phyloP scores from a whole-genome alignment of 2,113 vertebrate species.

The Rhinolophus ferrumequinum region DNA sequence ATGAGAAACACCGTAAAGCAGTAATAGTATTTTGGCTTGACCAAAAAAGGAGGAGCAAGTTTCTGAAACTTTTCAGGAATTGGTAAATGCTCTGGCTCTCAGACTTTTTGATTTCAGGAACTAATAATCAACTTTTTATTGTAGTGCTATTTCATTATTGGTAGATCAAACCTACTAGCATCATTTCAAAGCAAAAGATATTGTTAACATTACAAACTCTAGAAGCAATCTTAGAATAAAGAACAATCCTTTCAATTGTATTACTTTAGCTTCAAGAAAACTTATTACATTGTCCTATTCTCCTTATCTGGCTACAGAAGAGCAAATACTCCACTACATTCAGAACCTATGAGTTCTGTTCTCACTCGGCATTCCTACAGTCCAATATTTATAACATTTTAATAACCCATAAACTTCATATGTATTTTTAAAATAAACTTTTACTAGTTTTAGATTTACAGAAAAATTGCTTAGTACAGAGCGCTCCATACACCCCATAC shows the following conservation, averaged over 20 bases:
- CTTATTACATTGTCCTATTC: not conserved
- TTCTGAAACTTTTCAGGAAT: not conserved
- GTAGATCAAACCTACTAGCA: not conserved
- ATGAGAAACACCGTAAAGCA: not conserved
- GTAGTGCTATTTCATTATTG: not conserved
- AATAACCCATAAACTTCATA: not conserved
- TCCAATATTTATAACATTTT: not conserved
- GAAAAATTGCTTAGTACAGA: not conserved
- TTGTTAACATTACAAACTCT: not conserved
- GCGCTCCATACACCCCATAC: not conserved
- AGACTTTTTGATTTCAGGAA: not conserved
- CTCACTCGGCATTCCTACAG: not conserved
- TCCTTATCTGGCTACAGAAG: not conserved
- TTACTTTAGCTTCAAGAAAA: not conserved
- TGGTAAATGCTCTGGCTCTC: not conserved
- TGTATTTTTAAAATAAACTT: not conserved
- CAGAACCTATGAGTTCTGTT: not conserved
- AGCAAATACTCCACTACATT: not conserved
- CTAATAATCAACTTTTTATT: not conserved
- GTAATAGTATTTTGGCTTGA: not conserved
- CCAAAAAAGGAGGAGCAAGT: not conserved
- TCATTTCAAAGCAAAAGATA: constrained; percentile 19
- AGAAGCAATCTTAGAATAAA: constrained; percentile 32
- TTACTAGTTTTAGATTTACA: not conserved
- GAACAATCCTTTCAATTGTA: not conserved